Evolutionary conservation across 23 tunicate species (phyloP).

Genomic region (Pegea sp.): DNA sequence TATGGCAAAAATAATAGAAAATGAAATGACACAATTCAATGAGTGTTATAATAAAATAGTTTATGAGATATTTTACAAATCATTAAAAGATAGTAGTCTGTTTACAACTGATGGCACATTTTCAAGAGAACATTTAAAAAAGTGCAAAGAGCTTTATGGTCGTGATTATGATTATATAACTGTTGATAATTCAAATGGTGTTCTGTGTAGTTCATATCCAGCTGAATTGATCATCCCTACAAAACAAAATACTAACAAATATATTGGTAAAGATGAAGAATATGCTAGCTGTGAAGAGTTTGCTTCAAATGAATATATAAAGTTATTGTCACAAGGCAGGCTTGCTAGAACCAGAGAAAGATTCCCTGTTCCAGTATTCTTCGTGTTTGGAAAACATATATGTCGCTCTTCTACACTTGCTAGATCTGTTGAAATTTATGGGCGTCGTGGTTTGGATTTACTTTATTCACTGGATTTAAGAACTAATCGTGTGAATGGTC

Average conservation of each 20-base stretch:
- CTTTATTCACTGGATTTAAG: background rate
- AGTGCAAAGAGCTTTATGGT: constrained; percentile 22
- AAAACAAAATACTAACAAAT: no score
- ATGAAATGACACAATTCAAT: no score
- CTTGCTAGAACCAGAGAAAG: constrained; percentile 76
- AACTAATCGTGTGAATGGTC: background rate
- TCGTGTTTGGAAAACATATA: constrained; percentile 39
- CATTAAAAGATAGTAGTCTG: no score
- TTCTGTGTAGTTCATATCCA: constrained; percentile 65
- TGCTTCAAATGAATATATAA: background rate
- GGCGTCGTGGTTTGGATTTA: constrained; percentile 16
- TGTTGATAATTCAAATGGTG: constrained; percentile 33
- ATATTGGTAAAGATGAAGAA: no score
- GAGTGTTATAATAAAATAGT: no score
- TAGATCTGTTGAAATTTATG: constrained; percentile 68
- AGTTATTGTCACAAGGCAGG: constrained; percentile 20
- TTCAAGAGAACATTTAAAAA: constrained; percentile 21
- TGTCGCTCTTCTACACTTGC: constrained; percentile 86
- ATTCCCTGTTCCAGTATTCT: constrained; percentile 66
- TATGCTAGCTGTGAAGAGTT: background rate
- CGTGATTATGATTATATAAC: constrained; percentile 50
- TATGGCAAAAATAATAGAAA: no score
- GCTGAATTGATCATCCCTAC: constrained; percentile 37
- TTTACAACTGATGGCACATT: no score
- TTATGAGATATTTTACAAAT: no score